Base-by-base conservation (phyloP, 2,113 vertebrate species). In the Neodon shergylaensis region DNA sequence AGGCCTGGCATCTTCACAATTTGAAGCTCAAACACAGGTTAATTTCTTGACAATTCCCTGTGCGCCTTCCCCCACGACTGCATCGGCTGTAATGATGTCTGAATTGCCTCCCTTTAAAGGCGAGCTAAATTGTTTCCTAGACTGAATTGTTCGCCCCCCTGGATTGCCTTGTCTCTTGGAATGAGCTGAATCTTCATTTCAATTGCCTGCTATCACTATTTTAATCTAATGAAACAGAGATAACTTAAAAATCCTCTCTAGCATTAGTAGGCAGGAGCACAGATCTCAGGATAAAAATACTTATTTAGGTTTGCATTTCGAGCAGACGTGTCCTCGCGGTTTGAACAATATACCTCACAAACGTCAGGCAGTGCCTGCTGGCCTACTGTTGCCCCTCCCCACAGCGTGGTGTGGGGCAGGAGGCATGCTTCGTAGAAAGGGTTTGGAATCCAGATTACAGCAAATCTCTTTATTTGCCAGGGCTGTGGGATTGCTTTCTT, bases 401-500 rank as follows among this genome's bases (percentile, higher is more conserved):
- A 79, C 92, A 92, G 94, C 95, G 94, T 92, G 94, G 16, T 77
- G 93, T 39, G n/a, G n/a, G 42, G 63, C 76, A 42, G 93, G 21
- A 72, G 85, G 85, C 47, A 85, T 70, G 82, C 31, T 89, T 92
- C 81, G 17, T 12, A 87, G 94, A 95, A 79, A 96, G 63, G 96
- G 72, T 96, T 97, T 86, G 83, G 95, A 92, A 94, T 86, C 85
- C 94, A 97, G 96, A 96, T 89, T 76, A 96, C 1, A 44, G 66
- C 85, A 96, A 95, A 96, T 97, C 94, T 93, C 96, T 96, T 95
- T 96, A 97, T 96, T 98, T 97, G 83, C 58, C 74, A 61, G 4
- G 49, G 88, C 54, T 63, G 4, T 36, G 73, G 12, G 81, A 87
- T 65, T 47, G 78, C 77, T 81, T 2, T 87, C 91, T 61, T 82